Evolutionary conservation across 2,888 invertebrate genomes (phyloP).

Genomic region (Thyatira batis): DNA sequence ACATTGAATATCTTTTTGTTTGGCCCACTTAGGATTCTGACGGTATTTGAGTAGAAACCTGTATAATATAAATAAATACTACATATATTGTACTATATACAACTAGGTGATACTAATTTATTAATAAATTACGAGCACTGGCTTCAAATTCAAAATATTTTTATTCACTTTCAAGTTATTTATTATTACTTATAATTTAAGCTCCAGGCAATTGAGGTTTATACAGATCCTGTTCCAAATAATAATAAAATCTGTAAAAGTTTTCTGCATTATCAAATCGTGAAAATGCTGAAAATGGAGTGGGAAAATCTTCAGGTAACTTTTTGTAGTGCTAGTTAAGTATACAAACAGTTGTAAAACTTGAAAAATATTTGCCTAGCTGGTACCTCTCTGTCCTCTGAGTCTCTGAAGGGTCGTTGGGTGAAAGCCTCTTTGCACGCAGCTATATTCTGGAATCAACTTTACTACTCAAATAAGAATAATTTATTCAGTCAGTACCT

Average conservation of each 20-base stretch:
- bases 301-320: conserved; percentile 1
- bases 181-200: too few species aligned
- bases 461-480: neutral
- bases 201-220: too few species aligned
- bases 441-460: conserved; percentile 25
- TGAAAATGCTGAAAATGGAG: neutral
- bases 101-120: too few species aligned
- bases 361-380: conserved; percentile 46
- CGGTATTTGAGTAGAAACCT: neutral
- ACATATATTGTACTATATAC: too few species aligned
- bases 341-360: conserved; percentile 40
- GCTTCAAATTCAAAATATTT: neutral
- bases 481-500: too few species aligned
- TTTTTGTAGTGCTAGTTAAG: conserved; percentile 26
- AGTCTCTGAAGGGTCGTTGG: conserved; percentile 45
- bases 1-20: neutral
- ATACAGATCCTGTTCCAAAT: neutral
- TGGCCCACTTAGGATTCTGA: neutral
- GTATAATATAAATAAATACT: too few species aligned
- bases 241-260: neutral
- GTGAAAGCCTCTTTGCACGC: conserved; percentile 31
- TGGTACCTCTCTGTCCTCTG: conserved; percentile 29
- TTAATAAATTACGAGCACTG: too few species aligned
- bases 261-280: neutral
- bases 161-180: neutral